Conservation (phyloP, 2,888 invertebrate genomes). For the Ametastegia equiseti region DNA sequence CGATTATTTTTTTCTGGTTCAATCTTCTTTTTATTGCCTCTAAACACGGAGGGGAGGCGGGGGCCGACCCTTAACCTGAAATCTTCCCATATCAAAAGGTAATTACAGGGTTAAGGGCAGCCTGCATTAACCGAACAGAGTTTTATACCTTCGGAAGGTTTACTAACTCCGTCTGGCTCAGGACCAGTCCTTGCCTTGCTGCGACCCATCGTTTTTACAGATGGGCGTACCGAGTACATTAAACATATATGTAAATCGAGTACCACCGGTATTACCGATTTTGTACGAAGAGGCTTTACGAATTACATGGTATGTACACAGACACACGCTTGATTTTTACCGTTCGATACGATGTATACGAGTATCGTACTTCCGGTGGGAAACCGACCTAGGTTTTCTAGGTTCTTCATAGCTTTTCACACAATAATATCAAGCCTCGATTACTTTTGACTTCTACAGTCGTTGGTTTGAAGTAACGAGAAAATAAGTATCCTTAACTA, state of each 20-base stretch:
- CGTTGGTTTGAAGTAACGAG: conserved; percentile 4
- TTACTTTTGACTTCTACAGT: background rate
- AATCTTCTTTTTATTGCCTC: conserved; percentile 29
- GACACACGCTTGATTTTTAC: conserved; percentile 4
- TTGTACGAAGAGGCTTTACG: background rate
- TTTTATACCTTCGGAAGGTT: conserved; percentile 54
- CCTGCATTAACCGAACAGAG: conserved; percentile 46
- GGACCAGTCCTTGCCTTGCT: conserved; percentile 41
- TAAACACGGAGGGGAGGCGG: conserved; percentile 46
- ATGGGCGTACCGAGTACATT: conserved; percentile 56
- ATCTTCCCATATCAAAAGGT: conserved; percentile 62
- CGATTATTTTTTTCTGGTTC: background rate
- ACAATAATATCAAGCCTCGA: conserved; percentile 9
- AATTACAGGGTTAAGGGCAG: conserved; percentile 61
- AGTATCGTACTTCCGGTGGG: background rate
- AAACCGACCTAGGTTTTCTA: background rate
- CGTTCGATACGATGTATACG: background rate
- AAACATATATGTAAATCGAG: conserved; percentile 33
- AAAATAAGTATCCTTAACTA: conserved; percentile 6
- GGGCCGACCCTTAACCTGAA: conserved; percentile 63
- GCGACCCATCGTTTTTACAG: conserved; percentile 59
- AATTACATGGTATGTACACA: conserved; percentile 3
- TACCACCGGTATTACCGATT: conserved; percentile 29
- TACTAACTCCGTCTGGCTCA: conserved; percentile 1
- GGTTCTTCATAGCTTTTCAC: background rate